phyloP scores from a whole-genome alignment of 2,113 vertebrate genomes.

The Saguinus midas region DNA sequence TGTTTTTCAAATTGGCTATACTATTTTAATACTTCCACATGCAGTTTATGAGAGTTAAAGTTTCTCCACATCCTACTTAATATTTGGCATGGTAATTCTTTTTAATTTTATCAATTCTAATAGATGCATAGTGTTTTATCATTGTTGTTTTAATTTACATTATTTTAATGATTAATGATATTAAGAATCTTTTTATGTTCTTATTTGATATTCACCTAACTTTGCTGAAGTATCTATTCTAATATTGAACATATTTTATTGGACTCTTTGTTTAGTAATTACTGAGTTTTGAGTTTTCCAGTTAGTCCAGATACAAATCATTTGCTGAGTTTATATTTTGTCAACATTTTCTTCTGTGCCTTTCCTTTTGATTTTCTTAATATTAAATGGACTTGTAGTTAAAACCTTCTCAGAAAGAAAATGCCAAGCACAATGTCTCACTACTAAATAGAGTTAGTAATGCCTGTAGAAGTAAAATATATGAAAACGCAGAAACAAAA shows the following conservation, averaged over 20 bases:
- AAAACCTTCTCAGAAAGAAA: neutral
- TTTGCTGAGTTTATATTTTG: neutral
- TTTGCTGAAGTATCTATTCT: neutral
- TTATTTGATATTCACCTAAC: neutral
- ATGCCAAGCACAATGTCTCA: neutral
- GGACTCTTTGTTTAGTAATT: neutral
- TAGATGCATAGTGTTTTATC: neutral
- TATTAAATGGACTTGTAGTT: neutral
- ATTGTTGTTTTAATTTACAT: neutral
- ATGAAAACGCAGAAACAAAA: neutral
- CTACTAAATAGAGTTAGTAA: neutral
- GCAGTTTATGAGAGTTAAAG: neutral
- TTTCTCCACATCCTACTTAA: neutral
- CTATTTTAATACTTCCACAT: neutral
- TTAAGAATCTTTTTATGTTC: neutral
- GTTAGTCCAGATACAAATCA: neutral
- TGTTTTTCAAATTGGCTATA: neutral
- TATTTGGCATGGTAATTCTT: neutral
- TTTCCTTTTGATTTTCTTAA: neutral
- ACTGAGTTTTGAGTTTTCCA: neutral
- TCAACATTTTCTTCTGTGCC: neutral
- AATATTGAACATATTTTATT: neutral
- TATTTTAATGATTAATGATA: neutral
- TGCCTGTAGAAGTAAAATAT: neutral
- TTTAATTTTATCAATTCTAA: neutral